Evolutionary conservation across 2,797 vertebrate species (phyloP).

Genomic region (Myotis myotis): DNA sequence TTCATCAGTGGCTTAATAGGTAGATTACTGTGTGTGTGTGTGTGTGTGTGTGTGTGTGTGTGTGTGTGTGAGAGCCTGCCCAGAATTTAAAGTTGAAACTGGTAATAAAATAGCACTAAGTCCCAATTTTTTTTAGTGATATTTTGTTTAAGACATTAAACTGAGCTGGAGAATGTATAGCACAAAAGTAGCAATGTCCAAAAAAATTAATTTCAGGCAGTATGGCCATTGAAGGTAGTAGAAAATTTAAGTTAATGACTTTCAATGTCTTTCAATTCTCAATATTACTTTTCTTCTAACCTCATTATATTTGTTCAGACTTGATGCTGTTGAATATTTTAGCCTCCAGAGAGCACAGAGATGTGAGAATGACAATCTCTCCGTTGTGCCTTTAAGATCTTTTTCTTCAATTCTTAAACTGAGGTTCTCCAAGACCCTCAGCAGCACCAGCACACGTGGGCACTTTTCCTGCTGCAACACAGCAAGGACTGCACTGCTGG

Average conservation of each 20-base stretch:
- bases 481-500: no score
- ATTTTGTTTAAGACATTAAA: background rate
- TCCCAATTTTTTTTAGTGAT: background rate
- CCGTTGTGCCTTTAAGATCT: background rate
- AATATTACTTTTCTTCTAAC: background rate
- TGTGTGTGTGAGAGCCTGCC: background rate
- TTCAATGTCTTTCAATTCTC: background rate
- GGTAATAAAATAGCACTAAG: background rate
- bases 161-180: background rate
- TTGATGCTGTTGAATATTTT: background rate
- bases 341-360: background rate
- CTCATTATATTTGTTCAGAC: background rate
- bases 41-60: no score
- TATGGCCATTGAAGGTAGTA: background rate
- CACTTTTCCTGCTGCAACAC: background rate
- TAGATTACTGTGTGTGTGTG: background rate
- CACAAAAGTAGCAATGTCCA: background rate
- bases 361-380: background rate
- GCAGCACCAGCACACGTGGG: accelerated
- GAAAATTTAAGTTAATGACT: background rate
- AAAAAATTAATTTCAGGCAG: background rate
- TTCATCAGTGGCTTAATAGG: background rate
- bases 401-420: background rate
- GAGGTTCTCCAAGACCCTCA: background rate
- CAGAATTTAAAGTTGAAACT: background rate